Conservation (phyloP, 2,797 vertebrate species). For the Acrossocheilus wenchowensis region DNA sequence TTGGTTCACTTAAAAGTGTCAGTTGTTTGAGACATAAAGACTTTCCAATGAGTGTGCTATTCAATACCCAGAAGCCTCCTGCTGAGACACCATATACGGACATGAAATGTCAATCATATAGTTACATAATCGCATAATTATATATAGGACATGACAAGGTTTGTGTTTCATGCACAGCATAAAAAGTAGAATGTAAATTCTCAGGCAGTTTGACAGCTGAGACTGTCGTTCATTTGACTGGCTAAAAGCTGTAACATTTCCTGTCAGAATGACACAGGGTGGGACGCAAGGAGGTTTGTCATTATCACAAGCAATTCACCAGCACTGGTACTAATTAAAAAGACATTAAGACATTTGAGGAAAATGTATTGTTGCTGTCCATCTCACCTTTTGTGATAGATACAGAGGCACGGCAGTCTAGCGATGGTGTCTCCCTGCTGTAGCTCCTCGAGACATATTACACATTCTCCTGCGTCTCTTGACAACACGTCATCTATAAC, state of each 20-base stretch:
- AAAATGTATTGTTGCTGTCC: constrained; percentile 36
- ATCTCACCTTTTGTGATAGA: constrained; percentile 97
- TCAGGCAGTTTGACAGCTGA: neutral
- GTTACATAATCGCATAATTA: constrained; percentile 10
- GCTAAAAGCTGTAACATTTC: neutral
- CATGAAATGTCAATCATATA: neutral
- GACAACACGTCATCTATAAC: constrained; percentile 92
- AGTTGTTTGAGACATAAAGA: neutral
- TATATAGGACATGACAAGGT: constrained; percentile 18
- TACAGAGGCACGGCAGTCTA: constrained; percentile 99
- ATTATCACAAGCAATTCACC: neutral
- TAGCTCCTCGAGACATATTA: constrained; percentile 98
- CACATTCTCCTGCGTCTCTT: constrained; percentile 95
- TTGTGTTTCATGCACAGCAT: constrained; percentile 9
- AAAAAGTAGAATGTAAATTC: constrained; percentile 1
- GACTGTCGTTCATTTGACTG: neutral
- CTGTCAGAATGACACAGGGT: neutral
- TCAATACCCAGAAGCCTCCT: neutral
- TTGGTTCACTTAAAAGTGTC: constrained; percentile 3
- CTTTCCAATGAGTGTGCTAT: neutral
- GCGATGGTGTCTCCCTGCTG: constrained; percentile 97
- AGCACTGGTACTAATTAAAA: neutral
- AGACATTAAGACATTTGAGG: constrained; percentile 47
- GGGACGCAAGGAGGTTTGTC: neutral
- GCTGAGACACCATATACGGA: neutral